Percentiles rank a stretch among this genome's conserved stretches.
Conservation (phyloP, 2,797 vertebrate species). For the Notolabrus celidotus region DNA sequence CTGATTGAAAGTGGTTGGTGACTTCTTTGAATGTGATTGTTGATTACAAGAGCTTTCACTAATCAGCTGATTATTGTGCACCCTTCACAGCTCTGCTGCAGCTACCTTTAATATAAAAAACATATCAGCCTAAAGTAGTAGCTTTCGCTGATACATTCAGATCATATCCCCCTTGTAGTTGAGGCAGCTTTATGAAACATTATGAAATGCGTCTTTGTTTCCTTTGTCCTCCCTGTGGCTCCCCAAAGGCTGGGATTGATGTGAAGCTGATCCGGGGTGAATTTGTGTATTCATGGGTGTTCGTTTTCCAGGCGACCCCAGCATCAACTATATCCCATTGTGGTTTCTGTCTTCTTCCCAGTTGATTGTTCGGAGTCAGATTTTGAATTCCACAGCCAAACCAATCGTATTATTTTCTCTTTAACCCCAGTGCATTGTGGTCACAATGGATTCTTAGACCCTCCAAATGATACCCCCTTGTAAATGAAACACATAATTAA, state of each 20-base stretch:
- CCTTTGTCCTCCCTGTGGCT: conserved; percentile 51
- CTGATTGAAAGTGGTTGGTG: conserved; percentile 49
- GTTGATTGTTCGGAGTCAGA: conserved; percentile 63
- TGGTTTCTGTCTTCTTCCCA: conserved; percentile 71
- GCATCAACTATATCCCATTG: conserved; percentile 62
- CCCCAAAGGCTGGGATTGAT: conserved; percentile 34
- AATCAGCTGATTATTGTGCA: conserved; percentile 34
- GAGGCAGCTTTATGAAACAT: conserved; percentile 1
- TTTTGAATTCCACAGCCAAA: conserved; percentile 68
- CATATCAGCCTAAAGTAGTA: neutral
- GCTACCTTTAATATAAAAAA: neutral
- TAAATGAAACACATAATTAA: conserved; percentile 78
- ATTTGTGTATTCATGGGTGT: conserved; percentile 71
- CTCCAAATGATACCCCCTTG: conserved; percentile 57
- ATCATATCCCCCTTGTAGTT: conserved; percentile 4
- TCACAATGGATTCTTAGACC: conserved; percentile 58
- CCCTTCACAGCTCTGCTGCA: neutral
- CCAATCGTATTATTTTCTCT: conserved; percentile 75
- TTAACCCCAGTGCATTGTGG: conserved; percentile 73
- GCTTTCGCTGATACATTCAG: conserved; percentile 14
- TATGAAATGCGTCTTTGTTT: conserved; percentile 44
- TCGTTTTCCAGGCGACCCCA: conserved; percentile 69
- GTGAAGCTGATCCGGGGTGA: conserved; percentile 31
- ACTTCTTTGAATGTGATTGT: conserved; percentile 35
- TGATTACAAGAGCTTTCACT: conserved; percentile 35